Evolutionary conservation across 2,797 vertebrate species (phyloP), one percentile per base, ranked within the genome.

Genomic region (Linurgus olivaceus): DNA sequence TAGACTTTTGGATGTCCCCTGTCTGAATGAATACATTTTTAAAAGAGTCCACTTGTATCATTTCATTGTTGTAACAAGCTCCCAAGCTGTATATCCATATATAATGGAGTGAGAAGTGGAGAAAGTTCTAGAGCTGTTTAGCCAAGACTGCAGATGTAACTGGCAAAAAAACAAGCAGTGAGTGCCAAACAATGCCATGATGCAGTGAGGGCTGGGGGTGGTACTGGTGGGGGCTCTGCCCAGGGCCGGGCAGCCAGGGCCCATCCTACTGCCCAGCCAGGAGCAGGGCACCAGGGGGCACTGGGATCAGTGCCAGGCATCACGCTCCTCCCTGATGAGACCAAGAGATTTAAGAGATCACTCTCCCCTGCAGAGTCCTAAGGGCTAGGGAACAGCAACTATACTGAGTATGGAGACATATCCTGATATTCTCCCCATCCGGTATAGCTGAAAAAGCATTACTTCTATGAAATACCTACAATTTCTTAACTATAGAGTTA

Each of bases 241-340:
- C 44, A 2, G 0, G 38, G 14, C 29, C 7, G 5, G 48, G 42
- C 61, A 28, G 20, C 6, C 78, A n/a, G 40, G 6, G 18, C 44
- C 26, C 6, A 9, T 38, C 47, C 28, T 48, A 17, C 7, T 29
- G 20, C 29, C 58, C 50, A 45, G 55, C 7, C 76, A 62, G 42
- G n/a, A 74, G 52, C 33, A 37, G 45, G 25, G 28, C 63, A 50
- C 28, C 24, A 2, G 10, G 9, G 33, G 45, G 4, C 25, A 73
- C 15, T 0, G 0, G 55, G 13, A 28, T 47, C 70, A 62, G 67
- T 3, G 19, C 35, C 0, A 0, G 29, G n/a, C 18, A 79, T 7
- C 25, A 20, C 21, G 33, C 50, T 88, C 13, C 19, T 50, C 48
- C 16, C 16, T 38, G 29, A 83, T 3, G 1, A 40, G 42, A 38